Evolutionary conservation across 2,797 vertebrate species (phyloP), one percentile per base, ranked within the genome.

Genomic region (Paratrypauchen microcephalus): DNA sequence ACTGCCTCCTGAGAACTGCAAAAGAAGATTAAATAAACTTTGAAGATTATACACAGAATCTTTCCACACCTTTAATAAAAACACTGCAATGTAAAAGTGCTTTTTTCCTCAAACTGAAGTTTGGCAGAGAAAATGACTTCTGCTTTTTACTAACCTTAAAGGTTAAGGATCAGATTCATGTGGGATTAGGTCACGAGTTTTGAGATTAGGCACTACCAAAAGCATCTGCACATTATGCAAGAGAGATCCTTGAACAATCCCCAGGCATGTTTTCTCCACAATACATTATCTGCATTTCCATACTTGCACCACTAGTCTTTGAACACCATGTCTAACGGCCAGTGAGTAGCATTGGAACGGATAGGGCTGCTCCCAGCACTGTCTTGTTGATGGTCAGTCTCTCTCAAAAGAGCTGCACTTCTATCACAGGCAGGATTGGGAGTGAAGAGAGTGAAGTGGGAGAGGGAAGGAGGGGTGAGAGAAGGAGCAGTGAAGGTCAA

Each of bases 211-310:
- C 91, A 92, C 90, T 88, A 84, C 87, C 90, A 94, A 78, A 82
- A 79, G 75, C 73, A 81, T 81, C 75, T 69, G 75, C 87, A 86
- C 70, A 86, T 86, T 87, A 86, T 88, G 84, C 88, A 78, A 81
- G 70, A 69, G 73, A 79, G 82, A 85, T 86, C 92, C 92, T 92
- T 93, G 91, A 86, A 91, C 89, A 92, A 94, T 95, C 95, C 94
- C 95, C 94, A 94, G 93, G 88, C 91, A 92, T 94, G 94, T 95
- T 90, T 81, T 81, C 90, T 92, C 92, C 93, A 95, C 88, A 93
- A 94, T 91, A 89, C 90, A 91, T 95, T 87, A 96, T 96, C 95
- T 96, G 93, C 95, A 95, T 96, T 95, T 96, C 94, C 94, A 93
- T 95, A 94, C 94, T 93, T 93, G 92, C 87, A 86, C 87, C 86